Base-by-base conservation (phyloP, 2,888 invertebrate species). In the Mechanitis mazaeus region DNA sequence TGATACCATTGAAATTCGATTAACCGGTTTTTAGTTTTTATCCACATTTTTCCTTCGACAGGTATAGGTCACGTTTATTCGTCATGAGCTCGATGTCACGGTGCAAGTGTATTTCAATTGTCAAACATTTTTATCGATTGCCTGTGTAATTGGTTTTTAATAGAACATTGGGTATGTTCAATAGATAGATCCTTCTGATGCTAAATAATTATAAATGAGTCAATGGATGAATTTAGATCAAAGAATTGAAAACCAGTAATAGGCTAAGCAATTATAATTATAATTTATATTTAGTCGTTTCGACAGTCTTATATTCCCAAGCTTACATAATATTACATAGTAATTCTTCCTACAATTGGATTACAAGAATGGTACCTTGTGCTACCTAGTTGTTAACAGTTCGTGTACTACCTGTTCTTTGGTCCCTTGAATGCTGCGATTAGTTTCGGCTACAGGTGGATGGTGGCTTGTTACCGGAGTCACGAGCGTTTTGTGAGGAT, bases 21-120 rank as follows among this genome's bases (percentile, higher is more conserved):
- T 63, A 61, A 64, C 62, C 61, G 64, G 66, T 62, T 69, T 56
- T 55, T 63, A 63, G 55, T 65, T 69, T 66, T 67, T 64, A 63
- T 53, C 54, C 64, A 66, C 68, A 71, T 68, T 71, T 71, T 69
- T 68, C 64, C 61, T 64, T 61, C 58, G 67, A 66, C 71, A 75
- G 83, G 81, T 80, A 79, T 72, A 70, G 78, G 81, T 80, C 83
- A 82, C 80, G 81, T 78, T 70, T 57, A 47, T 42, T 42, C 55
- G 60, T 60, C 65, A 68, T 61, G 66, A 60, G 45, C 12, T 20
- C 20, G 35, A 45, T 58, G 56, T 60, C 55, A 63, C 57, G 59
- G 11, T 42, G 28, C 59, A 59, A 59, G 56, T 54, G 59, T 38
- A 45, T 54, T 33, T 47, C 42, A 54, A 56, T 28, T 33, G n/a